phyloP scores from a whole-genome alignment of 2,888 invertebrate species.

The Hemistola chrysoprasaria region DNA sequence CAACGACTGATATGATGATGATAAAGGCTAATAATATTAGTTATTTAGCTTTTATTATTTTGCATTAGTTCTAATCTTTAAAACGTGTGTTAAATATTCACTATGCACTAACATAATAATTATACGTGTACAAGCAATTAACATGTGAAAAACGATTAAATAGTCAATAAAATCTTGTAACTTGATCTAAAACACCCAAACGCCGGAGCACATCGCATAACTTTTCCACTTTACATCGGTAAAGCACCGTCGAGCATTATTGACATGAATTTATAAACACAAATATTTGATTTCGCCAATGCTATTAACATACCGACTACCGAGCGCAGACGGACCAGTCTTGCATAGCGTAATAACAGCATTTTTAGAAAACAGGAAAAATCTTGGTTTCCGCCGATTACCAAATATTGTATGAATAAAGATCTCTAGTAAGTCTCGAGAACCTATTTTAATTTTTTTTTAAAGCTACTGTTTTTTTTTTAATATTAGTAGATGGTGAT shows the following conservation, averaged over 20 bases:
- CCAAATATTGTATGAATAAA: too few relatives aligned
- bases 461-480: too few relatives aligned
- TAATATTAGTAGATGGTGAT: too few relatives aligned
- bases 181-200: constrained; percentile 22
- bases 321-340: constrained; percentile 29
- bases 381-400: constrained; percentile 1
- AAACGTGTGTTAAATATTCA: too few relatives aligned
- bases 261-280: constrained; percentile 38
- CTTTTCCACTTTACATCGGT: constrained; percentile 17
- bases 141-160: background rate
- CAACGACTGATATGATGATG: too few relatives aligned
- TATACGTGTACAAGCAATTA: background rate
- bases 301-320: constrained; percentile 47
- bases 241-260: constrained; percentile 42
- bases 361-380: constrained; percentile 33
- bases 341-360: constrained; percentile 31
- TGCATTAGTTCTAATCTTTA: too few relatives aligned
- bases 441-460: too few relatives aligned
- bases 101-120: background rate
- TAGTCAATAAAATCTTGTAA: constrained; percentile 18
- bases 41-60: too few relatives aligned
- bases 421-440: too few relatives aligned
- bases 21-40: too few relatives aligned
- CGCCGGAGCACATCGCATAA: constrained; percentile 10
- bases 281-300: constrained; percentile 55